phyloP scores from a whole-genome alignment of 2,797 vertebrate genomes.

The Gymnothorax javanicus region DNA sequence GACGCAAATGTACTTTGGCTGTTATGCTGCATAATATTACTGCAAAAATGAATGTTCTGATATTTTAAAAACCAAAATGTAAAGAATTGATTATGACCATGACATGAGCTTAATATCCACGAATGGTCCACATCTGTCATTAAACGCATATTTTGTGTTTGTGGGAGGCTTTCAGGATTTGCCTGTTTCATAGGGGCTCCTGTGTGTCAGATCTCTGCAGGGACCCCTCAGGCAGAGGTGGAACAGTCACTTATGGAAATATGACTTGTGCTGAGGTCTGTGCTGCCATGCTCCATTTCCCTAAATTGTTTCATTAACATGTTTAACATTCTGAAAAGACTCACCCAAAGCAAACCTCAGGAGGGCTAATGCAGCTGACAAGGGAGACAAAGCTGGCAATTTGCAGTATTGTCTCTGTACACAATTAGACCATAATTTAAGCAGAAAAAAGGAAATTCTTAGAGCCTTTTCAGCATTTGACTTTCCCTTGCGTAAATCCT shows the following conservation, averaged over 20 bases:
- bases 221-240: background rate
- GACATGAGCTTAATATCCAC: background rate
- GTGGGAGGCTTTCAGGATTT: background rate
- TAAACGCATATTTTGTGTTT: no score
- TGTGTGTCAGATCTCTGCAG: background rate
- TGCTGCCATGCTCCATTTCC: background rate
- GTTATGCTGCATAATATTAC: background rate
- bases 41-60: background rate
- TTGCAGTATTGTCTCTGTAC: background rate
- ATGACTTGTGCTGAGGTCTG: background rate
- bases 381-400: conserved; percentile 13
- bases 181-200: background rate
- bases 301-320: background rate
- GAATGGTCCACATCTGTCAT: background rate
- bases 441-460: background rate
- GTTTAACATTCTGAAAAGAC: background rate
- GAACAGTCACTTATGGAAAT: background rate
- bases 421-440: background rate
- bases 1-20: background rate
- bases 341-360: background rate
- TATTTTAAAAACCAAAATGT: background rate
- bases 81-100: background rate
- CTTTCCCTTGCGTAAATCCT: background rate
- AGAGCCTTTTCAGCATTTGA: background rate
- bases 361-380: background rate